phyloP scores from a whole-genome alignment of 2,113 vertebrate species.

The Aythya baeri region DNA sequence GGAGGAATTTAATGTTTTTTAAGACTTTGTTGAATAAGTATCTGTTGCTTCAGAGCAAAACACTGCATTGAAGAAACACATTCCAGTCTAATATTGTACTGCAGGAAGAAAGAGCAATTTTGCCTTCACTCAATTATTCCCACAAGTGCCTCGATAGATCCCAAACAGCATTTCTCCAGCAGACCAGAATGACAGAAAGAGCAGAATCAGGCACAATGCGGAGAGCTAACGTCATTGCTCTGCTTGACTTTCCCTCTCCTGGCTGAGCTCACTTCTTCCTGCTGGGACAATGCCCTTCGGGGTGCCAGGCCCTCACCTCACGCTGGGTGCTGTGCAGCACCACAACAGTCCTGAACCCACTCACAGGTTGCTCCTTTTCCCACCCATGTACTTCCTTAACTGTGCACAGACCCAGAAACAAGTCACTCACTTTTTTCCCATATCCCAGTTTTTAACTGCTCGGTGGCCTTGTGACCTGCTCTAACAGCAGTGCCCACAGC shows the following conservation, averaged over 20 bases:
- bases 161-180: not conserved
- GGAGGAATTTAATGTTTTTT: not conserved
- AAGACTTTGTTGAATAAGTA: too few species aligned
- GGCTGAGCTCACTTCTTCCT: not conserved
- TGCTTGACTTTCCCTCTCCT: not conserved
- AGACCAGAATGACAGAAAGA: not conserved
- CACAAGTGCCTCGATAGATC: not conserved
- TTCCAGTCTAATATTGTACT: not conserved
- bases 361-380: not conserved
- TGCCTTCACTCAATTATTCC: not conserved
- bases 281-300: not conserved
- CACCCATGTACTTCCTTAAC: not conserved
- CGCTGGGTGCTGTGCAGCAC: not conserved
- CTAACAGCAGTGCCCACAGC: not conserved
- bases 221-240: not conserved
- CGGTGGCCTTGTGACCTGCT: not conserved
- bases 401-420: not conserved
- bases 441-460: not conserved
- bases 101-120: conserved; percentile 9
- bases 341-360: not conserved
- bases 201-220: not conserved
- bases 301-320: not conserved
- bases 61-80: not conserved
- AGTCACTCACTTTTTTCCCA: not conserved
- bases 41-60: not conserved